Base-by-base conservation (phyloP, 2,888 invertebrate genomes). In the Chrysodeixis includens region DNA sequence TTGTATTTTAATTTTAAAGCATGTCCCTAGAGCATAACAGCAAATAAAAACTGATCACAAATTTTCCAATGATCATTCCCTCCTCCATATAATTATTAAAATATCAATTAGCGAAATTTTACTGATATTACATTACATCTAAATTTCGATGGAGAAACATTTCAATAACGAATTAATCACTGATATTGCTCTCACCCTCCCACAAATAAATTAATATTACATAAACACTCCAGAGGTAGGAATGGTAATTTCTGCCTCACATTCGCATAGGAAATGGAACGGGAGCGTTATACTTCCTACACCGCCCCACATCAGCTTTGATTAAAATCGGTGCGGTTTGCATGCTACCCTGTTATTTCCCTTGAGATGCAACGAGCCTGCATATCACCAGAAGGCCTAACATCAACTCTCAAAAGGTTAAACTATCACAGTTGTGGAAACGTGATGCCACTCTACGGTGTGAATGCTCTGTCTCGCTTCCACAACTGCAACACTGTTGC, bases 321-420 rank as follows among this genome's bases (percentile, higher is more conserved):
- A 62, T 62, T 46, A 49, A 26, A 46, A 55, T 55, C 44, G 52
- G 6, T 56, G 55, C 30, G 52, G 49, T 49, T 26, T 22, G 18
- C 10, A 56, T 26, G 30, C 46, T 1, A 30, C 26, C 26, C 30
- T 30, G 2, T 1, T 54, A 71, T 59, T 74, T 71, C 74, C 53
- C 59, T 20, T 9, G 53, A 56, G 52, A 46, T 16, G 0, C 8
- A 20, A 9, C 4, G 35, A 35, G 35, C 4, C 35, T 14, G 14
- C 35, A n/a, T n/a, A 40, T 40, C 40, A 6, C 40, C 40, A 26
- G 6, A 6, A 26, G 26, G 26, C 26, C 6, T 26, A 26, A 2
- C 26, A 26, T 6, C 26, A 26, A 2, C 26, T 26, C 6, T 26
- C 6, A 26, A 26, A 2, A 26, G n/a, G n/a, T 26, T 4, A 26